Conservation (phyloP, 2,113 vertebrate species). For the Xyrauchen texanus region DNA sequence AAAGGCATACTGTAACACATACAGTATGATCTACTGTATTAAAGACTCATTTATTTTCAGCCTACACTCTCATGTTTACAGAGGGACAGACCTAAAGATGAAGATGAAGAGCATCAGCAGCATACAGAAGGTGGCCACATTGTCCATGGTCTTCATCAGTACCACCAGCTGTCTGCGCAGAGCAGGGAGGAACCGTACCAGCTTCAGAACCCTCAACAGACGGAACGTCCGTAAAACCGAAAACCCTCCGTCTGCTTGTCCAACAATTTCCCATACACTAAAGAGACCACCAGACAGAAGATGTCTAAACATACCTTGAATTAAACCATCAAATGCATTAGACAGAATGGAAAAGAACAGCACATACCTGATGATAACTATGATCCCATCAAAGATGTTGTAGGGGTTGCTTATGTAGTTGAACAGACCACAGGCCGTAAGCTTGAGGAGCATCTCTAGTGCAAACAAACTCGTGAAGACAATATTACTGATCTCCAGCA, state of each 20-base stretch:
- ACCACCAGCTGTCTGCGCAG: slow-evolving; percentile 90
- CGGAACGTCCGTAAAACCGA: slow-evolving; percentile 89
- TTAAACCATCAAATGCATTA: neutral
- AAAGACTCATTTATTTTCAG: no score
- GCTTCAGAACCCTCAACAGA: slow-evolving; percentile 87
- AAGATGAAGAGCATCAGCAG: slow-evolving; percentile 94
- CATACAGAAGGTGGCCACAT: slow-evolving; percentile 95
- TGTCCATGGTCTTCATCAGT: slow-evolving; percentile 96
- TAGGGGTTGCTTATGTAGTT: slow-evolving; percentile 96
- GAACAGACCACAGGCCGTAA: slow-evolving; percentile 87
- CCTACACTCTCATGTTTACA: neutral
- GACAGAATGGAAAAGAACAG: neutral
- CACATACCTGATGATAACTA: slow-evolving; percentile 93
- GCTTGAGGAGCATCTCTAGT: slow-evolving; percentile 94
- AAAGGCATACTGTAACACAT: no score
- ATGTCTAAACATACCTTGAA: neutral
- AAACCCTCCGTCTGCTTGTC: slow-evolving; percentile 87
- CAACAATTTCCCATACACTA: slow-evolving; percentile 94
- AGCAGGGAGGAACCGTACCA: slow-evolving; percentile 90
- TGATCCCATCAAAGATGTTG: slow-evolving; percentile 94
- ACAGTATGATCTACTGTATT: no score
- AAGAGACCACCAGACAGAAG: neutral
- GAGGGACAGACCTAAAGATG: slow-evolving; percentile 83
- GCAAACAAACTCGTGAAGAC: slow-evolving; percentile 98
- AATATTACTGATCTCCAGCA: slow-evolving; percentile 96